These are phyloP conservation scores for Micropoecilia bifurca DNA, from an alignment of 2,797 vertebrate genomes.

Conservation along the genomic window DNA sequence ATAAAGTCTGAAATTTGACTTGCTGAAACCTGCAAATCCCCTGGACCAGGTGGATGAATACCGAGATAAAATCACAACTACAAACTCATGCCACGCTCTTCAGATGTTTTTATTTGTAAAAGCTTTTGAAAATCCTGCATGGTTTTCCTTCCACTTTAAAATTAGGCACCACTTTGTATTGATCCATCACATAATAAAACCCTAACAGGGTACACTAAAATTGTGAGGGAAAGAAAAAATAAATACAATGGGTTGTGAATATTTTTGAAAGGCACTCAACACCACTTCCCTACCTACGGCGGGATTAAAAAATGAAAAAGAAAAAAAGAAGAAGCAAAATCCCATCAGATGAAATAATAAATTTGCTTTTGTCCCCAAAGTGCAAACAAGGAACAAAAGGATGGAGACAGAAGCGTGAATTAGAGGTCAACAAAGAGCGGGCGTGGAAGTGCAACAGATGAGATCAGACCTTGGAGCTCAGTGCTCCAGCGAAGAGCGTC, in stretches of 20 bases:
- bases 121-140: not conserved
- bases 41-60: not conserved
- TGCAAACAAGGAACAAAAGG: slow-evolving; percentile 57
- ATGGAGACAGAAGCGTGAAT: slow-evolving; percentile 47
- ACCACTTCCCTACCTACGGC: not conserved
- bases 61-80: not conserved
- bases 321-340: not conserved
- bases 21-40: not conserved
- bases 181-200: not conserved
- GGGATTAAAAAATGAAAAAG: not conserved
- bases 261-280: not conserved
- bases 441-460: slow-evolving; percentile 68
- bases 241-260: not conserved
- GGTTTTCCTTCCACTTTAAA: not conserved
- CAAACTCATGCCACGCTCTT: not conserved
- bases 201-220: not conserved
- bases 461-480: slow-evolving; percentile 72
- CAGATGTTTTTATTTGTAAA: not conserved
- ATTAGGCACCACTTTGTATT: not conserved
- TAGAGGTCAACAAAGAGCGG: slow-evolving; percentile 58
- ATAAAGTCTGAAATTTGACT: no score
- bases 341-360: slow-evolving; percentile 19
- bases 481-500: slow-evolving; percentile 64
- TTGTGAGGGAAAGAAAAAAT: not conserved
- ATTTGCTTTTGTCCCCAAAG: slow-evolving; percentile 4